A percentile compares a stretch with the other conserved stretches of the same genome.
phyloP scores from a whole-genome alignment of 2,888 invertebrate genomes.

The Mycalesis mineus region DNA sequence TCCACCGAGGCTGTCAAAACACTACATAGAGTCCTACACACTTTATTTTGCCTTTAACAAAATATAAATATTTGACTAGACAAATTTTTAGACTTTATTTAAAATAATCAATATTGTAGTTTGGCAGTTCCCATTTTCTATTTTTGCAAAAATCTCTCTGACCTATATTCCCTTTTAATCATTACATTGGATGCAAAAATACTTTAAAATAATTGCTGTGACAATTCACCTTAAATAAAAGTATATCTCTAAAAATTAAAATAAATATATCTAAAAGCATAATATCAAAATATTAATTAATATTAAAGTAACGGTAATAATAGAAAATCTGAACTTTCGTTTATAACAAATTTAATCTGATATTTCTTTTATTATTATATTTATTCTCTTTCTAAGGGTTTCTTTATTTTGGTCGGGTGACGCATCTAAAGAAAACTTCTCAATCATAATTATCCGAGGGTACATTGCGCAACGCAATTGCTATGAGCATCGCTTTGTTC shows the following conservation, averaged over 20 bases:
- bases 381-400: background rate
- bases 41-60: no score
- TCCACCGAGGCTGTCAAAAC: no score
- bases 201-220: background rate
- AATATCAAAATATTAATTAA: background rate
- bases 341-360: background rate
- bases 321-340: background rate
- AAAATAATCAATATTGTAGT: no score
- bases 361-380: background rate
- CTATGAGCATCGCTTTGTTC: background rate
- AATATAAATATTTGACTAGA: no score
- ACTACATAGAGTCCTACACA: no score
- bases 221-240: background rate
- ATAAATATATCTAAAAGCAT: slow-evolving; percentile 8
- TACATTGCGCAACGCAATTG: background rate
- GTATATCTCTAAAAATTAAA: background rate
- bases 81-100: no score
- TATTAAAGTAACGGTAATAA: background rate
- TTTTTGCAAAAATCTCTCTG: no score
- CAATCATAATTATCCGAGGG: background rate
- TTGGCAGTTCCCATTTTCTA: no score
- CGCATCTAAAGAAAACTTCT: background rate
- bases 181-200: no score
- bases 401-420: slow-evolving; percentile 1
- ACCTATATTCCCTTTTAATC: no score